A percentile compares a stretch with the other conserved stretches of the same genome.
These are phyloP conservation scores for Tupaia chinensis DNA, from an alignment of 2,113 vertebrate genomes.

Conservation along the genomic window DNA sequence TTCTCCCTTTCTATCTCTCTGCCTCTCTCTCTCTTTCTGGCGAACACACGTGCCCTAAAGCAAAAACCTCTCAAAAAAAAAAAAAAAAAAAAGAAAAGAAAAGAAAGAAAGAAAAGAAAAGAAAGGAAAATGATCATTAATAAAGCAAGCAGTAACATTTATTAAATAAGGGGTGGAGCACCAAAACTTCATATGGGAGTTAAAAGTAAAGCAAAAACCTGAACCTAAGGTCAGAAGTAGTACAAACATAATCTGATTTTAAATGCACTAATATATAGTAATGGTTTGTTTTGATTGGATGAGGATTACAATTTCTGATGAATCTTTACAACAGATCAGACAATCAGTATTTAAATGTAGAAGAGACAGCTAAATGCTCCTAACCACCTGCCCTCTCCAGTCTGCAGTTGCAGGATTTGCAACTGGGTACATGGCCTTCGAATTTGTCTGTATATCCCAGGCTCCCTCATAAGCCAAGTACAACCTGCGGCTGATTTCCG, in stretches of 20 bases:
- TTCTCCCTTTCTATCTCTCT: too few species aligned
- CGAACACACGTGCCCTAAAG: too few species aligned
- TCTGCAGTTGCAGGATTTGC: not conserved
- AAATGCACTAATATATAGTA: not conserved
- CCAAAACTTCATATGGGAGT: not conserved
- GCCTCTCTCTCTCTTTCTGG: too few species aligned
- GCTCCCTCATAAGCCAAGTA: not conserved
- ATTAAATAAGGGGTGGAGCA: not conserved
- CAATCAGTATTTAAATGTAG: conserved; percentile 2
- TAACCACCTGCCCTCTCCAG: not conserved
- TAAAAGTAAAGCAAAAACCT: not conserved
- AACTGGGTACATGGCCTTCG: not conserved
- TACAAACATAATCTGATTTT: not conserved
- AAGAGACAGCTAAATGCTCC: not conserved
- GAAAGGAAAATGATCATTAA: conserved; percentile 11
- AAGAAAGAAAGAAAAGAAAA: conserved; percentile 17
- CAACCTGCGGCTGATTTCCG: not conserved
- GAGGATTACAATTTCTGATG: not conserved
- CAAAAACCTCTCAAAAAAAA: too few species aligned
- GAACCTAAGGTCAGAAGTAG: not conserved
- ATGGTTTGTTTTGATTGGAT: not conserved
- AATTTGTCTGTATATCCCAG: not conserved
- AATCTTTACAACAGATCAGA: not conserved
- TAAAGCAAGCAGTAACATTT: not conserved
- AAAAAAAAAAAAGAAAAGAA: too few species aligned